These are phyloP conservation scores for Atherinomorus stipes DNA, from an alignment of 2,113 vertebrate genomes.

Conservation along the genomic window DNA sequence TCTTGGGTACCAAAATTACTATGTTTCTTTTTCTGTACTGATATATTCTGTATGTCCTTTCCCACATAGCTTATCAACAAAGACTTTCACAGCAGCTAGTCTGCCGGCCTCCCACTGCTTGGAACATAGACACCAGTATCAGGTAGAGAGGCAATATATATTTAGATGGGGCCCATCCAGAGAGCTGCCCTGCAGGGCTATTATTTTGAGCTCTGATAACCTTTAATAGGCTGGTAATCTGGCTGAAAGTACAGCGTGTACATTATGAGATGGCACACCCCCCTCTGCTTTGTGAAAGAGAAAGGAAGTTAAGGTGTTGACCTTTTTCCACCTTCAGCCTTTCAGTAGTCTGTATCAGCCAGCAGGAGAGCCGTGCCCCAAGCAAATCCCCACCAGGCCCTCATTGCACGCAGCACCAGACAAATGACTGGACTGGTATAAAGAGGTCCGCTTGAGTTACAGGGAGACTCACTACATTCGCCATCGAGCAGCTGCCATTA, in stretches of 20 bases:
- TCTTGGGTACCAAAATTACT: not conserved
- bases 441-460: not conserved
- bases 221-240: constrained; percentile 75
- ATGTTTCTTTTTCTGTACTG: not conserved
- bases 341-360: constrained; percentile 39
- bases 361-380: constrained; percentile 28
- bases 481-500: constrained; percentile 2
- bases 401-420: constrained; percentile 17
- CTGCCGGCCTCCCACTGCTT: constrained; percentile 25
- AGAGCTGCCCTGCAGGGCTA: constrained; percentile 47
- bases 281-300: constrained; percentile 43
- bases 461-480: not conserved
- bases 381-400: constrained; percentile 10
- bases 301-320: constrained; percentile 61
- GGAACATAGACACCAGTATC: constrained; percentile 33
- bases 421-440: not conserved
- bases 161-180: constrained; percentile 58
- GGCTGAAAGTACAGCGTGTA: constrained; percentile 45
- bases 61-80: constrained; percentile 38
- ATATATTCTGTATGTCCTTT: constrained; percentile 26
- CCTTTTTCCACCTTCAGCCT: constrained; percentile 63
- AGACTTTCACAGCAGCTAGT: constrained; percentile 13
- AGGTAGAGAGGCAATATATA: constrained; percentile 50
- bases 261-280: constrained; percentile 28
- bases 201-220: constrained; percentile 75